Evolutionary conservation across 2,888 invertebrate genomes (phyloP), one percentile per base, ranked within the genome.

Genomic region (Pyrrhosoma nymphula): DNA sequence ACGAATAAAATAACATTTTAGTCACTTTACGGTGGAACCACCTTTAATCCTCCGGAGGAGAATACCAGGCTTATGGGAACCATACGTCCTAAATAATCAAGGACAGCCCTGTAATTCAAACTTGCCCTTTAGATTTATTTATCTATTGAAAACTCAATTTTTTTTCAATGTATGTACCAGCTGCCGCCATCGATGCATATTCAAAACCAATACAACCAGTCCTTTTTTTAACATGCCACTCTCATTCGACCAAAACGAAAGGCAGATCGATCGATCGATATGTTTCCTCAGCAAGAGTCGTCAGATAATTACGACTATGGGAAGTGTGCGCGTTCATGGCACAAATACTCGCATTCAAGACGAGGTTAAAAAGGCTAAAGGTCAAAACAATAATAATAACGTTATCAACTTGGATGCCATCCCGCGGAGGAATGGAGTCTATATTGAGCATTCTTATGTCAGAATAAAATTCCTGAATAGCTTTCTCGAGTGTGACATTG

Each of bases 361-460:
- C 30, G 26, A 82, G 82, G 82, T 82, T 82, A 82, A 82, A 47
- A 3, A 82, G 82, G 35, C 82, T 35, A 82, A 35, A 82, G 82
- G 82, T 82, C 14, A 82, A 82, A 30, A 82, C 82, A 82, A 82
- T 82, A 35, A 82, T 30, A 35, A 30, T 82, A 35, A 82, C 6
- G 30, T 35, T 82, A 35, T 82, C 82, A 35, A 82, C 82, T 82
- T 82, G 30, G 82, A 82, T 82, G 35, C 82, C 82, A 82, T 82
- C 82, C 35, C 16, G 30, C 82, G 26, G 82, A 35, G 30, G 82
- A 82, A 69, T 26, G 69, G 69, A 82, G 82, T 82, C 82, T 35
- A 35, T 82, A 82, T 35, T 6, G 30, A 82, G 82, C 30, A 82
- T 35, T 82, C 82, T 35, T 35, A 35, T 82, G 82, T 35, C 82